phyloP scores from a whole-genome alignment of 2,888 invertebrate species.

The Standfussiana lucernea region DNA sequence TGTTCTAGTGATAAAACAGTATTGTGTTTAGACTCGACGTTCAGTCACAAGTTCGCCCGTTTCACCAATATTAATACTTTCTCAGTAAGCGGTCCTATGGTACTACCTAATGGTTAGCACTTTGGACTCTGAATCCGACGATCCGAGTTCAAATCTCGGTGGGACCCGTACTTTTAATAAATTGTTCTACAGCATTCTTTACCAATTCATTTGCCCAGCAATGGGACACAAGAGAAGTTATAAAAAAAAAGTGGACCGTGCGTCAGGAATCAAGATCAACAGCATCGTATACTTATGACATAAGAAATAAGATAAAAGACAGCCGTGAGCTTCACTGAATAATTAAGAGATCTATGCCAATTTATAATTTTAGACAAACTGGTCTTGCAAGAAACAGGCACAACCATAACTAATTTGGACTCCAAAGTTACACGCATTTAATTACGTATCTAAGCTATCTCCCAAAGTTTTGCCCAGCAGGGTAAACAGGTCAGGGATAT shows the following conservation, averaged over 20 bases:
- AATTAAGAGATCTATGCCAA: slow-evolving; percentile 15
- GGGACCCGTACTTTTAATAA: slow-evolving; percentile 73
- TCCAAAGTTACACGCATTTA: slow-evolving; percentile 61
- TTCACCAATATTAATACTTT: neutral
- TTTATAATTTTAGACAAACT: neutral
- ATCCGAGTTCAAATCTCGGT: slow-evolving; percentile 86
- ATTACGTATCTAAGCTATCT: neutral
- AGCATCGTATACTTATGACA: slow-evolving; percentile 10
- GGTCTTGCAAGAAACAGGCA: neutral
- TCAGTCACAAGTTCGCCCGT: slow-evolving; percentile 16
- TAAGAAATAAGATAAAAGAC: slow-evolving; percentile 1
- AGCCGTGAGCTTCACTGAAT: neutral
- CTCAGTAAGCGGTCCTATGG: slow-evolving; percentile 35
- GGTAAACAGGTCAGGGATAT: too few relatives aligned
- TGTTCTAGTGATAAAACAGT: neutral
- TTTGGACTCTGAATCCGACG: slow-evolving; percentile 88
- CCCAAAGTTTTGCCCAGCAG: too few relatives aligned
- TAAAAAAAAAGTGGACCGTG: neutral
- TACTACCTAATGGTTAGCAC: slow-evolving; percentile 83
- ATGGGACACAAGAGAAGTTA: too few relatives aligned
- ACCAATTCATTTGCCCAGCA: neutral
- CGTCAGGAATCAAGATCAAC: neutral
- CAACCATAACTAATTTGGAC: neutral
- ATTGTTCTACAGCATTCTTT: neutral
- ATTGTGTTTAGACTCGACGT: neutral